phyloP scores from a whole-genome alignment of 2,113 vertebrate genomes.

The Brachyhypopomus occidentalis region DNA sequence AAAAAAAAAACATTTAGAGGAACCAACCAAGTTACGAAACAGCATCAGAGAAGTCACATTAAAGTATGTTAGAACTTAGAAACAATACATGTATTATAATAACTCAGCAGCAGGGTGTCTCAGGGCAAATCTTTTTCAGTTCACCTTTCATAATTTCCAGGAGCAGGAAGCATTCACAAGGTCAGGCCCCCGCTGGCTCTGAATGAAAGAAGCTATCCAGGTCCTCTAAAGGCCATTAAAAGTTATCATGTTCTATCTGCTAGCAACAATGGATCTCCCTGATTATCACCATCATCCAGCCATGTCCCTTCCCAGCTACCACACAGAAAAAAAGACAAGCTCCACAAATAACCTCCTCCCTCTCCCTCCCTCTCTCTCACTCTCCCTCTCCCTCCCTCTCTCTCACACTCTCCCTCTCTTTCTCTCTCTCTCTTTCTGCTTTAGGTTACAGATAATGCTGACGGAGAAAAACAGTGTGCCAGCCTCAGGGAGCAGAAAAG shows the following conservation, averaged over 20 bases:
- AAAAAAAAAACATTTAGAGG: not conserved
- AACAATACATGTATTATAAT: constrained; percentile 11
- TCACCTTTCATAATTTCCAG: constrained; percentile 6
- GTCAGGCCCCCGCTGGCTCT: not conserved
- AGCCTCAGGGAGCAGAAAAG: constrained; percentile 43
- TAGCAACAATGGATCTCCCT: not conserved
- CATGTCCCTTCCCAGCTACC: constrained; percentile 3
- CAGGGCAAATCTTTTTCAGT: not conserved
- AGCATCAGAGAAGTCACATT: not conserved
- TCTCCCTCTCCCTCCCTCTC: not conserved
- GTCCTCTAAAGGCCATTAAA: not conserved
- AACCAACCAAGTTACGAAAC: not conserved
- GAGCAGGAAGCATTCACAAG: not conserved
- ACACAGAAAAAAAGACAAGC: constrained; percentile 10
- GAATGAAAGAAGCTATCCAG: not conserved
- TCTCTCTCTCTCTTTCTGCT: constrained; percentile 5
- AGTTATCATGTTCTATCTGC: constrained; percentile 13
- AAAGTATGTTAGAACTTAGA: not conserved
- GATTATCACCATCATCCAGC: constrained; percentile 17
- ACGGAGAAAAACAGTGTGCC: constrained; percentile 46
- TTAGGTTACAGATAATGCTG: constrained; percentile 42
- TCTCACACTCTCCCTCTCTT: constrained; percentile 14
- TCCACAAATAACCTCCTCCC: not conserved
- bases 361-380: not conserved
- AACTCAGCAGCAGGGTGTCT: not conserved